These are phyloP conservation scores for Dynastes grantii DNA, from an alignment of 2,888 invertebrate species.

Conservation along the genomic window DNA sequence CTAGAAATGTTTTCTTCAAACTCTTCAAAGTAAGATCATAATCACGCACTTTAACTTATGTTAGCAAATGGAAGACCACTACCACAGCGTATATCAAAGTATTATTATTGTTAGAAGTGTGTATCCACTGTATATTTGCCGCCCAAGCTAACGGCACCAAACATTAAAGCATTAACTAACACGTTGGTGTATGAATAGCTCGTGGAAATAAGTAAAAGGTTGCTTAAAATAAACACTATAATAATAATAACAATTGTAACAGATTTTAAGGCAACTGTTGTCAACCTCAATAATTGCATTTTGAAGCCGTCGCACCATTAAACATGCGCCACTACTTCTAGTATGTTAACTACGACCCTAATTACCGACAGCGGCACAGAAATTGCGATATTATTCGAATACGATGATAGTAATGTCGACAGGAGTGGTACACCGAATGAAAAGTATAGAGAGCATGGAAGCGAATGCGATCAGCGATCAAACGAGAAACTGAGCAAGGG, in stretches of 20 bases:
- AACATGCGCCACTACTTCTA: constrained; percentile 21
- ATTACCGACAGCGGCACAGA: constrained; percentile 26
- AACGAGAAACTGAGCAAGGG: constrained; percentile 37
- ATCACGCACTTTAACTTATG: constrained; percentile 33
- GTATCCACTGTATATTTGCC: constrained; percentile 53
- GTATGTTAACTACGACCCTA: constrained; percentile 23
- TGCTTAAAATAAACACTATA: constrained; percentile 35
- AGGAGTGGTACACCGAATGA: constrained; percentile 60
- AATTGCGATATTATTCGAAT: constrained; percentile 35
- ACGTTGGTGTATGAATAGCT: constrained; percentile 59
- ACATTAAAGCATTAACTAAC: constrained; percentile 61
- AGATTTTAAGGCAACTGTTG: constrained; percentile 15
- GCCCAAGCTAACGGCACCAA: constrained; percentile 41
- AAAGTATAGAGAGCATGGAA: constrained; percentile 58
- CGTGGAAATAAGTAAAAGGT: constrained; percentile 51
- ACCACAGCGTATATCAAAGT: constrained; percentile 47
- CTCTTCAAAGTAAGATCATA: constrained; percentile 14
- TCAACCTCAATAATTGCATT: constrained; percentile 7
- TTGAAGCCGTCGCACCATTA: constrained; percentile 27
- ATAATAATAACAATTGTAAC: constrained; percentile 59
- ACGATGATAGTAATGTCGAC: constrained; percentile 42
- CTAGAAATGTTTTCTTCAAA: constrained; percentile 34
- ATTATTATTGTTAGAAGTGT: constrained; percentile 21
- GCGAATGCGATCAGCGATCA: constrained; percentile 44
- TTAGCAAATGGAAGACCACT: constrained; percentile 30